Percentiles rank a stretch among this genome's conserved stretches.
These are phyloP conservation scores for Coptodon rendalli DNA, from an alignment of 2,113 vertebrate species.

Conservation along the genomic window DNA sequence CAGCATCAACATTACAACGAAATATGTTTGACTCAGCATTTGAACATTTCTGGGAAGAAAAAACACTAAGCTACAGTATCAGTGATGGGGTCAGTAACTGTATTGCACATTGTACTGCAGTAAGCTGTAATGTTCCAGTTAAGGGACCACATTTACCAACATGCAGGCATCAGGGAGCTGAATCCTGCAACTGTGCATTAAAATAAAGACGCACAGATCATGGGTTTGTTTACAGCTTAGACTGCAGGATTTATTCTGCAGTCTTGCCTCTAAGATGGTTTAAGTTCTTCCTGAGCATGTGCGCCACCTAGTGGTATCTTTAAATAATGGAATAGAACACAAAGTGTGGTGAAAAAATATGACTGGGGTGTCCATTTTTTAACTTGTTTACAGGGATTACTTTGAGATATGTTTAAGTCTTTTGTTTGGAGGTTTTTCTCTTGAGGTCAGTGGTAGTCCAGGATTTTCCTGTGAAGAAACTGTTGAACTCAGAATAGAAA, in stretches of 20 bases:
- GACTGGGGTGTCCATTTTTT: background rate
- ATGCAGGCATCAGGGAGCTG: background rate
- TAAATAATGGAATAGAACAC: rapidly evolving
- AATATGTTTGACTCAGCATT: background rate
- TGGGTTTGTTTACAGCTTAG: rapidly evolving
- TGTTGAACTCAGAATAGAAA: background rate
- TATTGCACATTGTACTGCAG: background rate
- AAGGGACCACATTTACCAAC: background rate
- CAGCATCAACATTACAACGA: rapidly evolving
- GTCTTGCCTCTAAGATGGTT: background rate
- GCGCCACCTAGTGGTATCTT: background rate
- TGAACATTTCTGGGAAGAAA: background rate
- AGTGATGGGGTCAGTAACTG: rapidly evolving
- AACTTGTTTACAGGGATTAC: background rate
- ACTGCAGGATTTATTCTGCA: background rate
- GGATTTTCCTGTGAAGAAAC: no score
- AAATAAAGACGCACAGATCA: rapidly evolving
- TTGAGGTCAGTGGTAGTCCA: no score
- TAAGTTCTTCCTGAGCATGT: background rate
- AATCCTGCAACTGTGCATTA: background rate
- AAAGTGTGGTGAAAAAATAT: background rate
- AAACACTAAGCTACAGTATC: background rate
- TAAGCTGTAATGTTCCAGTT: background rate
- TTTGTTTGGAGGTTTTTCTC: background rate
- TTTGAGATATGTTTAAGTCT: no score